Base-by-base conservation (phyloP, 2,888 invertebrate species). In the Pachycephus smyrnensis region DNA sequence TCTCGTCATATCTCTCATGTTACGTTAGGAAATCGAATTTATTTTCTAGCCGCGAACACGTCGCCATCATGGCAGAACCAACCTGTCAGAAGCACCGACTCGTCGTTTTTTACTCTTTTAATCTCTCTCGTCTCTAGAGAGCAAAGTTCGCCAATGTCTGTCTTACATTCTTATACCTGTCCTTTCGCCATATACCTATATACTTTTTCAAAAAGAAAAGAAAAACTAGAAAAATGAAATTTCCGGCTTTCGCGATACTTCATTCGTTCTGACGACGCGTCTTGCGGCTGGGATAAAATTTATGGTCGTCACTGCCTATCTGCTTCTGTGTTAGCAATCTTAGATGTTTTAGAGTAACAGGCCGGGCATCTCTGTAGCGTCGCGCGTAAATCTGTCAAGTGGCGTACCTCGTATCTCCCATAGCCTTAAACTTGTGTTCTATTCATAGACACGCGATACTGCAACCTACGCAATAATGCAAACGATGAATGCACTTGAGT, bases 381-480 rank as follows among this genome's bases (percentile, higher is more conserved):
- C 76, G 75, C 69, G 74, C 76, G 79, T 79, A 75, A 79, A 79
- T 79, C 74, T 79, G 76, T 76, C 76, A 76, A 40, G 73, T 32
- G 68, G 69, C 76, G 23, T 55, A 75, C 80, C 76, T 80, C 71
- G 78, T 36, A 75, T 79, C 73, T 77, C 23, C 55, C 82, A 83
- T 83, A 84, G 84, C 85, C 86, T 88, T 87, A 88, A 88, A 88
- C 86, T 87, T 86, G 86, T 83, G 81, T 81, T 80, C 87, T 87
- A 88, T 87, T 88, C 88, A 87, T 87, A 88, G 86, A 82, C 83
- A 77, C 82, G 80, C 75, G 30, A 71, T 75, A 76, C 71, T 77
- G 69, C 55, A 33, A 23, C 37, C 30, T 71, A 40, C 78, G 78
- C 40, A 31, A 55, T 78, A 80, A 77, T 79, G 71, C 80, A 73